Evolutionary conservation across 2,113 vertebrate genomes (phyloP).

Genomic region (Synodontis membranacea): DNA sequence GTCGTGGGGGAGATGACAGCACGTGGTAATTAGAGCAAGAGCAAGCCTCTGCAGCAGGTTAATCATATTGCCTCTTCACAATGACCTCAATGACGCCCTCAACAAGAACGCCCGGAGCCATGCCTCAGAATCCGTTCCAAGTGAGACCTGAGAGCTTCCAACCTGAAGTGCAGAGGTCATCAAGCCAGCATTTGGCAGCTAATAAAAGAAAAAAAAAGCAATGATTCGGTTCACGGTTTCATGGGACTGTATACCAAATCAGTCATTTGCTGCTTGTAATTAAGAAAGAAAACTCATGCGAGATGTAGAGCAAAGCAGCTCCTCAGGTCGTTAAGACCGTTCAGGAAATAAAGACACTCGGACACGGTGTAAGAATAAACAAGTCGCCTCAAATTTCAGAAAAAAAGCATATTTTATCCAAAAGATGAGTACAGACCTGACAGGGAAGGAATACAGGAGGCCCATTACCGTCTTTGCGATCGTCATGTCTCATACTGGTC

Average conservation of each 20-base stretch:
- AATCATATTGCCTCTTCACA: slow-evolving; percentile 11
- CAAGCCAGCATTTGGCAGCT: not conserved
- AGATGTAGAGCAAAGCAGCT: not conserved
- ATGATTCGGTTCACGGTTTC: not conserved
- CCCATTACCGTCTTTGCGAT: slow-evolving; percentile 48
- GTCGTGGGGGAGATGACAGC: slow-evolving; percentile 30
- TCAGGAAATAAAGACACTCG: slow-evolving; percentile 16
- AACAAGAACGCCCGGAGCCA: slow-evolving; percentile 8
- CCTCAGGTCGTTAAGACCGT: slow-evolving; percentile 14
- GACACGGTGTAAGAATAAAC: slow-evolving; percentile 7
- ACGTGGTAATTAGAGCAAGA: slow-evolving; percentile 41
- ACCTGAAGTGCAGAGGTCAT: not conserved
- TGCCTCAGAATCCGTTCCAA: not conserved
- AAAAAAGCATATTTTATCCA: slow-evolving; percentile 35
- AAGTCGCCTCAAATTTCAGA: slow-evolving; percentile 36
- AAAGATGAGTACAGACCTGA: slow-evolving; percentile 25
- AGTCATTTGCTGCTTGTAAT: not conserved
- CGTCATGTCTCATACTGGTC: slow-evolving; percentile 44
- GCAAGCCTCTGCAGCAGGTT: slow-evolving; percentile 21
- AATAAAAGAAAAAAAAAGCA: slow-evolving; percentile 1
- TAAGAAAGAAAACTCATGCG: not conserved
- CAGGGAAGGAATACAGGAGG: slow-evolving; percentile 33
- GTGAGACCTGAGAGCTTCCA: not conserved
- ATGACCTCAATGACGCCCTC: not conserved
- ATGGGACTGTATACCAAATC: not conserved